phyloP scores from a whole-genome alignment of 2,797 vertebrate species.

The Gambusia yucatana region DNA sequence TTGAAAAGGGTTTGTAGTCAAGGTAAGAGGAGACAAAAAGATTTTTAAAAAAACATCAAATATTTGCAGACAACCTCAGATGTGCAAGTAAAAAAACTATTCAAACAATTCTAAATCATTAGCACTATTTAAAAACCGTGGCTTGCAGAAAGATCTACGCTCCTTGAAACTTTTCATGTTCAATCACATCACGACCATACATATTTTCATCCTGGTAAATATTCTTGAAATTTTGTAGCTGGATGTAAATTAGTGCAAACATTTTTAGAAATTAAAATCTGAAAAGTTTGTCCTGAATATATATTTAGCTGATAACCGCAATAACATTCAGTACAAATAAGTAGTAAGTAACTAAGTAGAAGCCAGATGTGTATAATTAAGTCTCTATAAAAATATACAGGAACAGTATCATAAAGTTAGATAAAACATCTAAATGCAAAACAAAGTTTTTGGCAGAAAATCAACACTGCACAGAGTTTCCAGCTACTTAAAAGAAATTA shows the following conservation, averaged over 20 bases:
- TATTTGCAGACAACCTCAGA: conserved; percentile 29
- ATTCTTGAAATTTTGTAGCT: background rate
- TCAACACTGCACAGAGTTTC: background rate
- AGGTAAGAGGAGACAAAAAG: background rate
- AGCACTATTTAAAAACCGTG: background rate
- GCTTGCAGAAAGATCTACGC: background rate
- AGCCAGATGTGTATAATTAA: background rate
- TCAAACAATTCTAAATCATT: background rate
- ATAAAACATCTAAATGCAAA: background rate
- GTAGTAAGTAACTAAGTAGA: background rate
- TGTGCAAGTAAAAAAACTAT: background rate
- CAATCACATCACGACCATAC: background rate
- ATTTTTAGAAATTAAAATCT: background rate
- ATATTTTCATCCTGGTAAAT: background rate
- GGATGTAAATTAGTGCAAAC: background rate
- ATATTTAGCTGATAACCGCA: background rate
- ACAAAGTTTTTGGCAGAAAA: background rate
- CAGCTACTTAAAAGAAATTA: background rate
- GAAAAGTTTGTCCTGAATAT: background rate
- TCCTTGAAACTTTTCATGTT: background rate
- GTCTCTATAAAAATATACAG: background rate
- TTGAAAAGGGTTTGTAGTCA: background rate
- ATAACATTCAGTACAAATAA: background rate
- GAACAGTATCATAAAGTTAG: background rate
- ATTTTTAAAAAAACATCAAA: background rate